phyloP scores from a whole-genome alignment of 2,888 invertebrate species.

The Lycocerus yunnanus region DNA sequence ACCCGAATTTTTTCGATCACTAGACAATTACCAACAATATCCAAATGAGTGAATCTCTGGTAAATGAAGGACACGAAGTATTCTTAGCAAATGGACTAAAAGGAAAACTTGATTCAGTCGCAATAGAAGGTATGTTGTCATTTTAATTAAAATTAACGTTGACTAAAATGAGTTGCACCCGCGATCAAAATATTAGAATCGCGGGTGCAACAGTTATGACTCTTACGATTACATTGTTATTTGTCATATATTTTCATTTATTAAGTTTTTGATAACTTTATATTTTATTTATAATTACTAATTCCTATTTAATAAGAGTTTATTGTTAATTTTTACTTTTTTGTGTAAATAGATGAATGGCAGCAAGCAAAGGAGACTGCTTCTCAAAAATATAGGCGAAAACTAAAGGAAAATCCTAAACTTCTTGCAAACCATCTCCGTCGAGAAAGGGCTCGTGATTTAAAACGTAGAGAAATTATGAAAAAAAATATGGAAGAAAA shows the following conservation, averaged over 20 bases:
- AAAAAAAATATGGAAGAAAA: constrained; percentile 9
- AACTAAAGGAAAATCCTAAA: background rate
- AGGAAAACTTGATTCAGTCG: background rate
- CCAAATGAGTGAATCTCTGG: no score
- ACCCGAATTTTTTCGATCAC: no score
- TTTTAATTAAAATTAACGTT: background rate
- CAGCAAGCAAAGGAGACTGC: no score
- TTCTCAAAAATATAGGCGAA: background rate
- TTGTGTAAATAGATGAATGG: no score
- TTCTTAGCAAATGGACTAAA: no score
- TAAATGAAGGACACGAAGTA: no score
- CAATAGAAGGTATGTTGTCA: background rate
- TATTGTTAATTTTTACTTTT: no score
- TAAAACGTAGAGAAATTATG: constrained; percentile 10
- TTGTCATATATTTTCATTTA: constrained; percentile 7
- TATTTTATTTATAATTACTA: constrained; percentile 12
- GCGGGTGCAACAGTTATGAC: background rate
- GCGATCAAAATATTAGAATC: constrained; percentile 7
- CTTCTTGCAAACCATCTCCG: background rate
- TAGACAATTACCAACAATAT: no score
- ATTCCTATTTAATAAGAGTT: no score
- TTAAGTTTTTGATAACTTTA: constrained; percentile 9
- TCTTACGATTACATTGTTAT: no score
- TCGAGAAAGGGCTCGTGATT: constrained; percentile 1
- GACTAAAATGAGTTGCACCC: constrained; percentile 17